These are phyloP conservation scores for Oreonectes daqikongensis DNA, from an alignment of 2,797 vertebrate genomes.

Conservation along the genomic window DNA sequence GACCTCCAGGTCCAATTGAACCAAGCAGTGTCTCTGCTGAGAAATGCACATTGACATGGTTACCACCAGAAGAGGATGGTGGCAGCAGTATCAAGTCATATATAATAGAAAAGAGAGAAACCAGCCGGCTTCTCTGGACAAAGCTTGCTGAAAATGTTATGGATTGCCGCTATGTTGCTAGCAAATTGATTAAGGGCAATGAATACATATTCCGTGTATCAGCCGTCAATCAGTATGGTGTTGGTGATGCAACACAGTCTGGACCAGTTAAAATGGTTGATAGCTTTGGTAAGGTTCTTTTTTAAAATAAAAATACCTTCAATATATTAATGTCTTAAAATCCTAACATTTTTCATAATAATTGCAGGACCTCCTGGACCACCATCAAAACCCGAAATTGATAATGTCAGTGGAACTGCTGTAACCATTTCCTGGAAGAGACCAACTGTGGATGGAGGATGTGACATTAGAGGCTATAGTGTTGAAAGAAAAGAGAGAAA, in stretches of 20 bases:
- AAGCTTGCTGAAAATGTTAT: constrained; percentile 91
- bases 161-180: constrained; percentile 88
- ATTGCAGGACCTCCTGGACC: constrained; percentile 89
- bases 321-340: not conserved
- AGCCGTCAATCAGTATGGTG: constrained; percentile 94
- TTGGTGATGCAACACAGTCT: constrained; percentile 89
- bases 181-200: constrained; percentile 96
- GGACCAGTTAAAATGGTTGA: constrained; percentile 96
- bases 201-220: constrained; percentile 97
- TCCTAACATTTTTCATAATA: not conserved
- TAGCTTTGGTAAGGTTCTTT: constrained; percentile 83
- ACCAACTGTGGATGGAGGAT: constrained; percentile 90
- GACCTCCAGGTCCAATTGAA: constrained; percentile 94
- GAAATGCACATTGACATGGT: constrained; percentile 96
- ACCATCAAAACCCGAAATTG: constrained; percentile 91
- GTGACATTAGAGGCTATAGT: constrained; percentile 95
- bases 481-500: constrained; percentile 94
- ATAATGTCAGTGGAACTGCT: constrained; percentile 88
- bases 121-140: constrained; percentile 96
- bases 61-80: constrained; percentile 94
- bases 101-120: constrained; percentile 96
- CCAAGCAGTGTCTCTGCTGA: constrained; percentile 93
- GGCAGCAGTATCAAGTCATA: constrained; percentile 93
- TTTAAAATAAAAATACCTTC: not conserved
- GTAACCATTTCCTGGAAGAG: constrained; percentile 96